Percentiles rank a stretch among this genome's conserved stretches.
Evolutionary conservation across 2,888 invertebrate genomes (phyloP).

Genomic region (Metalampra italica): DNA sequence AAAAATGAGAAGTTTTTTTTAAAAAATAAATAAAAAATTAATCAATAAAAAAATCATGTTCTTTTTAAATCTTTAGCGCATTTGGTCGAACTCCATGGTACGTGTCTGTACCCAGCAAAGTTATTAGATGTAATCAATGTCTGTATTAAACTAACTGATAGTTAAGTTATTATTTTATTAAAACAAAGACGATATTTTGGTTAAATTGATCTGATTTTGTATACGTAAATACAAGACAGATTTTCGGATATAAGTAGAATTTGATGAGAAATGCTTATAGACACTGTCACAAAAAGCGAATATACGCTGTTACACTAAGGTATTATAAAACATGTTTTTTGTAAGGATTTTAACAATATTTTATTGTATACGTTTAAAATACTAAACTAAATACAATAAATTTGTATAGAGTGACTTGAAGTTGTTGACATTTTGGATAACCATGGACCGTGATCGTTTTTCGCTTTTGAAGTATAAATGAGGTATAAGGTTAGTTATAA

Average conservation of each 20-base stretch:
- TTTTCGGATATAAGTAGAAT: slow-evolving; percentile 26
- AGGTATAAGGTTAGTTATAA: no score
- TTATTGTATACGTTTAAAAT: slow-evolving; percentile 63
- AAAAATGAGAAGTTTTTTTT: no score
- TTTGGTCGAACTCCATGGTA: no score
- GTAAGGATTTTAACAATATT: slow-evolving; percentile 51
- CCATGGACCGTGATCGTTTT: no score
- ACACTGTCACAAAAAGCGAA: slow-evolving; percentile 46
- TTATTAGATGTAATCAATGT: no score
- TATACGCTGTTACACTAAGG: slow-evolving; percentile 28
- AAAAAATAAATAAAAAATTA: no score
- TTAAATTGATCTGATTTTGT: slow-evolving; percentile 56
- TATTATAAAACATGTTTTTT: slow-evolving; percentile 23
- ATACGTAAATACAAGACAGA: slow-evolving; percentile 22
- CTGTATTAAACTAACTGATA: background rate
- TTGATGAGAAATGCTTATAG: slow-evolving; percentile 25
- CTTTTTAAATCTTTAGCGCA: no score
- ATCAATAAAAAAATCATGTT: no score
- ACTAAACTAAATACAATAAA: slow-evolving; percentile 66
- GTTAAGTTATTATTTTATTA: background rate
- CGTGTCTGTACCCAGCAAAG: no score
- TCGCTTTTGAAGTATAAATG: no score
- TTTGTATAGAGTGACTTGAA: slow-evolving; percentile 43
- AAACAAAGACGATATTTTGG: slow-evolving; percentile 7
- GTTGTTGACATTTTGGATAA: background rate